Evolutionary conservation across 2,888 invertebrate species (phyloP), one percentile per base, ranked within the genome.

Genomic region (Drosophila peninsularis): DNA sequence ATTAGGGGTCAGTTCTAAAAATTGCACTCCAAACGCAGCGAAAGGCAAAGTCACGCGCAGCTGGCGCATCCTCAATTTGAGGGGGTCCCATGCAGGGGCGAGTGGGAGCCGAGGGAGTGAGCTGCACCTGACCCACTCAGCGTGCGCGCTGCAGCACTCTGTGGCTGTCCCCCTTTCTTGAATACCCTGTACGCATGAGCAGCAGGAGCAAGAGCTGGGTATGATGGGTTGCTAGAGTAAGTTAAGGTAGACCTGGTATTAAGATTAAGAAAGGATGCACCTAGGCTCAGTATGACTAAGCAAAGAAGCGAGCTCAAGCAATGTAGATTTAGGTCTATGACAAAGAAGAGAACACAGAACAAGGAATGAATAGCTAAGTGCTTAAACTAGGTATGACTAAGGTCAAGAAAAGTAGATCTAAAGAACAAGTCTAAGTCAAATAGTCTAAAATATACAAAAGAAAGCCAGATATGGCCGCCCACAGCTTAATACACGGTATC

Each of bases 71-170:
- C 62, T 50, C 39, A 36, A 64, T 55, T 17, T 36, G 6, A 17
- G 5, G 44, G 7, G n/a, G 30, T 5, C 14, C 5, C 1, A 1
- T 45, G 14, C 37, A 37, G 21, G 21, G 36, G 21, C 5, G 32
- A n/a, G 24, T 42, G 17, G n/a, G 9, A 5, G 49, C 10, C 1
- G 50, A 7, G 19, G 47, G 10, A 13, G 17, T 39, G n/a, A 13
- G 55, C 56, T 90, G 90, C 90, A 90, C 91, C 90, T 90, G 90
- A 90, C 90, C 90, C 88, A 90, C 88, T 88, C 88, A 76, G 79
- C 66, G 79, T 63, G 80, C 67, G 74, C 80, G 67, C 63, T 71
- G 66, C 52, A 36, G 36, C 36, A 37, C 39, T 47, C 47, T 56
- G 37, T 30, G 19, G 45, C 39, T 58, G 58, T 34, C 58, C 47